Conservation (phyloP, 2,888 invertebrate species). For the Philereme vetulata region DNA sequence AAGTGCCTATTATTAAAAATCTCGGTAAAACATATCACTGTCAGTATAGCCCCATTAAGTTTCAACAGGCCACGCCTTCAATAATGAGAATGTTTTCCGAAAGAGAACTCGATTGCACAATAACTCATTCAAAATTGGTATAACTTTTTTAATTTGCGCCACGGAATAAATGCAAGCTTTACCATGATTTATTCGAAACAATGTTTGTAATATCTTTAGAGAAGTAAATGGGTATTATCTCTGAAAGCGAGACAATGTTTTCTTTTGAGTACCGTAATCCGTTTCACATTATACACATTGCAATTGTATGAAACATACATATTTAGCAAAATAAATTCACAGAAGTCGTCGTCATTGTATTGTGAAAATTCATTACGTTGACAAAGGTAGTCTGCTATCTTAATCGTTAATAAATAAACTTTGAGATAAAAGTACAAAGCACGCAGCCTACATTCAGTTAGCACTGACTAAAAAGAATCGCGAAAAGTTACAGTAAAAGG, state of each 20-base stretch:
- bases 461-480: slow-evolving; percentile 48
- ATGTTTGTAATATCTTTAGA: slow-evolving; percentile 57
- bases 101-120: slow-evolving; percentile 68
- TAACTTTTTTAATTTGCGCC: slow-evolving; percentile 81
- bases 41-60: slow-evolving; percentile 19
- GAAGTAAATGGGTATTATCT: slow-evolving; percentile 49
- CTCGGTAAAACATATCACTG: background rate
- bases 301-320: slow-evolving; percentile 3
- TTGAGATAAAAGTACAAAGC: slow-evolving; percentile 33
- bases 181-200: slow-evolving; percentile 70
- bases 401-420: slow-evolving; percentile 35
- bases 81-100: slow-evolving; percentile 52
- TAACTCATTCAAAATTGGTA: slow-evolving; percentile 79
- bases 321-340: background rate
- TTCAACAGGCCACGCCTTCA: slow-evolving; percentile 31
- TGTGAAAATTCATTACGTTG: background rate
- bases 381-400: slow-evolving; percentile 29
- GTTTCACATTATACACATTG: slow-evolving; percentile 10
- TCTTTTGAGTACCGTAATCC: slow-evolving; percentile 11
- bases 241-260: slow-evolving; percentile 24
- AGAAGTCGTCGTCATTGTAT: slow-evolving; percentile 5
- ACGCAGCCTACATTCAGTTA: slow-evolving; percentile 30
- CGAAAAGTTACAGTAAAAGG: slow-evolving; percentile 46
- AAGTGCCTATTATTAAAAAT: background rate
- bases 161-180: slow-evolving; percentile 74